These are phyloP conservation scores for Oreochromis grahami DNA, from an alignment of 2,797 vertebrate genomes.

Conservation along the genomic window DNA sequence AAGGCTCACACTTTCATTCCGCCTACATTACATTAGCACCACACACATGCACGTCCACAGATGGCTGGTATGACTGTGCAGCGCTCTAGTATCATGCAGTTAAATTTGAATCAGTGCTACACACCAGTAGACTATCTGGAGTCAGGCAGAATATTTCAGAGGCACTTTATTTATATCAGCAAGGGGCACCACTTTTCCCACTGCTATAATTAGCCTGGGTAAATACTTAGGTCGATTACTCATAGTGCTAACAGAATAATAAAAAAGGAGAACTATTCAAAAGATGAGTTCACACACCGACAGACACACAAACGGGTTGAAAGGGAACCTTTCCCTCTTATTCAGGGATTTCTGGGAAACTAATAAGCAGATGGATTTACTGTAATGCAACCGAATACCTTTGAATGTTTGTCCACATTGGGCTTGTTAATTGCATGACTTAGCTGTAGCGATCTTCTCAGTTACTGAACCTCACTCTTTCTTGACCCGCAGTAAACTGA, in stretches of 20 bases:
- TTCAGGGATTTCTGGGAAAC: constrained; percentile 22
- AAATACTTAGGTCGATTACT: constrained; percentile 77
- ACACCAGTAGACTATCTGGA: constrained; percentile 94
- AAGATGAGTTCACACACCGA: constrained; percentile 9
- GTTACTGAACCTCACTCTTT: constrained; percentile 40
- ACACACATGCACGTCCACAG: constrained; percentile 60
- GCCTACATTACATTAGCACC: constrained; percentile 80
- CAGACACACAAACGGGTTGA: not conserved
- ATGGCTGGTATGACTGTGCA: constrained; percentile 85
- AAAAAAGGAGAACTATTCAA: constrained; percentile 43
- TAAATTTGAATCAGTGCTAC: constrained; percentile 91
- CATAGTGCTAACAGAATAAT: constrained; percentile 70
- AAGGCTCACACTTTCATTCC: constrained; percentile 55
- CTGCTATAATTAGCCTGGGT: constrained; percentile 82
- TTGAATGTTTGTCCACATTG: constrained; percentile 63
- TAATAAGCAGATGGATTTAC: constrained; percentile 40
- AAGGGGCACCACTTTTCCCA: constrained; percentile 75
- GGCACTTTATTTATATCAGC: constrained; percentile 91
- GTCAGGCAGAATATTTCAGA: constrained; percentile 93
- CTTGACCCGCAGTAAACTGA: constrained; percentile 39
- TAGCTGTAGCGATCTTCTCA: constrained; percentile 52
- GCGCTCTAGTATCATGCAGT: constrained; percentile 90
- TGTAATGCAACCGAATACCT: constrained; percentile 55
- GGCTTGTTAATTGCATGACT: constrained; percentile 64
- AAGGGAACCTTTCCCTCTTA: not conserved